Evolutionary conservation across 64 coral and sea anemone species (phyloP).

Genomic region (Pocillopora damicornis): DNA sequence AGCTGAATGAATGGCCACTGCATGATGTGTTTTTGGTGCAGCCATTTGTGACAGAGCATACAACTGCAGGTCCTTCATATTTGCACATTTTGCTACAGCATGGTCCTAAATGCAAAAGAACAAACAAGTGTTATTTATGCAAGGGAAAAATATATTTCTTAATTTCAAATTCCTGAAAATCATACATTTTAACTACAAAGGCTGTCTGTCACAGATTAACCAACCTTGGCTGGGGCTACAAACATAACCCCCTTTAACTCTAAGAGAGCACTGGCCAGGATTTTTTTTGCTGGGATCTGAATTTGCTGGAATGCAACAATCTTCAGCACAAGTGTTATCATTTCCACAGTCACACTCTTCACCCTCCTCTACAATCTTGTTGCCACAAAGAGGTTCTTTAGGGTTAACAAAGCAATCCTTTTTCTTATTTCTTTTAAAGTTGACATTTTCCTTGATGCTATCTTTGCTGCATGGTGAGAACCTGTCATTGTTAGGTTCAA

Average conservation of each 20-base stretch:
- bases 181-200: not conserved
- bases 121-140: too few relatives aligned
- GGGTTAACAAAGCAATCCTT: conserved; percentile 46
- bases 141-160: too few relatives aligned
- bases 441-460: conserved; percentile 64
- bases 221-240: conserved; percentile 85
- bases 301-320: conserved; percentile 60
- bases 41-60: conserved; percentile 39
- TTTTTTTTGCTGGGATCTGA: not conserved
- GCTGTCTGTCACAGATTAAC: not conserved
- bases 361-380: conserved; percentile 48
- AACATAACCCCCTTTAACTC: not conserved
- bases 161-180: too few relatives aligned
- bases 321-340: conserved; percentile 36
- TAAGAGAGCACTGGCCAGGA: conserved; percentile 25
- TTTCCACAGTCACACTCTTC: conserved; percentile 86
- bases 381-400: conserved; percentile 66
- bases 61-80: not conserved
- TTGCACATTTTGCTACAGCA: conserved; percentile 44
- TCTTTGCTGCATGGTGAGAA: conserved; percentile 76
- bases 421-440: conserved; percentile 9
- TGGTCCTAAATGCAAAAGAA: conserved; percentile 23
- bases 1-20: conserved; percentile 14
- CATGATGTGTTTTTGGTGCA: conserved; percentile 38
- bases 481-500: conserved; percentile 69